Percentiles rank a stretch among this genome's conserved stretches.
Conservation (phyloP, 2,113 vertebrate genomes). For the Miniopterus natalensis region DNA sequence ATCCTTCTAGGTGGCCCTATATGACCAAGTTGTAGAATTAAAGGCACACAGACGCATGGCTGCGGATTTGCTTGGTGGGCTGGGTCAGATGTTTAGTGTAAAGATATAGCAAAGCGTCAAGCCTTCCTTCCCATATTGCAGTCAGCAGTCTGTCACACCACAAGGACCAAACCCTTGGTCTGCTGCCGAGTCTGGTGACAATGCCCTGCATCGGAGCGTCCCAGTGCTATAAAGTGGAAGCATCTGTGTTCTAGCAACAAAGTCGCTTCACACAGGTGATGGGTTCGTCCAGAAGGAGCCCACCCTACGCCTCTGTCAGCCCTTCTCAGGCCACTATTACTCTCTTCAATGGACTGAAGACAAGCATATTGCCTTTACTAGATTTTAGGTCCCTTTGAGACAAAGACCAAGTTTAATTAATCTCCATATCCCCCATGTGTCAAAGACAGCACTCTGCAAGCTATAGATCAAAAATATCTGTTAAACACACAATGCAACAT, state of each 20-base stretch:
- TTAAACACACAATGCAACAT: neutral
- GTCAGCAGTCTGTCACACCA: neutral
- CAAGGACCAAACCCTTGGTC: neutral
- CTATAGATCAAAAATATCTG: neutral
- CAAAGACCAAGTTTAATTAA: neutral
- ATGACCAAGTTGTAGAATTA: neutral
- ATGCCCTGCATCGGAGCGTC: neutral
- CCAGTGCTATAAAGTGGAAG: neutral
- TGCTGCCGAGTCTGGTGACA: neutral
- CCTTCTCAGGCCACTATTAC: neutral
- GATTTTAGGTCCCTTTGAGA: neutral
- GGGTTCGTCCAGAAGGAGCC: neutral
- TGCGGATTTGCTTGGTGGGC: neutral
- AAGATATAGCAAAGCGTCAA: neutral
- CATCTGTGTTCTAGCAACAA: neutral
- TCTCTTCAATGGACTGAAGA: neutral
- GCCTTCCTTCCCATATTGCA: neutral
- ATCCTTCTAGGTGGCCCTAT: neutral
- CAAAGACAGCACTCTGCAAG: slow-evolving; percentile 7
- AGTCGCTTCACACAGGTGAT: too few relatives aligned
- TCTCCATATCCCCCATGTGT: neutral
- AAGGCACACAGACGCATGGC: neutral
- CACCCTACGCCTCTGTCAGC: neutral
- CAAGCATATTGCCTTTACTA: neutral
- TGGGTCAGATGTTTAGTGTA: neutral